Evolutionary conservation across 37 sponge, comb jelly and placozoan species (phyloP).

Genomic region (Aplysina aerophoba): DNA sequence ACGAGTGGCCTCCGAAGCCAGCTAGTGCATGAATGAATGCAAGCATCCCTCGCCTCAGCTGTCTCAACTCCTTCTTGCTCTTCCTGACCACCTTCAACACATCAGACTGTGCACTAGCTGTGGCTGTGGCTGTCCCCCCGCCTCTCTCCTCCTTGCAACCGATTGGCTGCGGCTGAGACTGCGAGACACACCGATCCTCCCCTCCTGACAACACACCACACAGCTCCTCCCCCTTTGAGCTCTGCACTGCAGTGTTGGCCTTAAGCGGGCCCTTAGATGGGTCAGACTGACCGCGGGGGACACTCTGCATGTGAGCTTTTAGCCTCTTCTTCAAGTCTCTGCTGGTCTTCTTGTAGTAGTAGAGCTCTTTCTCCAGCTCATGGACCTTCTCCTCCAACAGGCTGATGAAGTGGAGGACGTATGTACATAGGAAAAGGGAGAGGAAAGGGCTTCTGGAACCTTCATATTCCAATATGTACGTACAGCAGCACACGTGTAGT

Average conservation of each 20-base stretch:
- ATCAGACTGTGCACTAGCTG: not conserved
- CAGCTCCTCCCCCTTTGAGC: not conserved
- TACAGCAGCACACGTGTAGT: too few species aligned
- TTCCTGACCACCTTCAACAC: not conserved
- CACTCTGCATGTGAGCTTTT: not conserved
- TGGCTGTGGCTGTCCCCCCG: not conserved
- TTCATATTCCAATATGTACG: too few species aligned
- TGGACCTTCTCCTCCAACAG: conserved; percentile 41
- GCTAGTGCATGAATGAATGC: not conserved
- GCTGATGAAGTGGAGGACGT: not conserved
- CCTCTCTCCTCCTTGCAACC: not conserved
- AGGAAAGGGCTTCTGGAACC: too few species aligned
- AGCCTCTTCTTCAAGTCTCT: conserved; percentile 67
- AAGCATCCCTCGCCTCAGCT: not conserved
- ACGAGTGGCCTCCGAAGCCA: not conserved
- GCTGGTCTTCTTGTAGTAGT: conserved; percentile 80
- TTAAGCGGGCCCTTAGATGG: not conserved
- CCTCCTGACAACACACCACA: too few species aligned
- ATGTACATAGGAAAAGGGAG: too few species aligned
- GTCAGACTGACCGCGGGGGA: not conserved
- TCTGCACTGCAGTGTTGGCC: not conserved
- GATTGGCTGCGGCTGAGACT: not conserved
- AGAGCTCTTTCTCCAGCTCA: conserved; percentile 74
- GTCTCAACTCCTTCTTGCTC: conserved; percentile 9
- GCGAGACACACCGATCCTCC: too few species aligned